phyloP scores from a whole-genome alignment of 2,888 invertebrate species.

The Acanthopleura granulata region DNA sequence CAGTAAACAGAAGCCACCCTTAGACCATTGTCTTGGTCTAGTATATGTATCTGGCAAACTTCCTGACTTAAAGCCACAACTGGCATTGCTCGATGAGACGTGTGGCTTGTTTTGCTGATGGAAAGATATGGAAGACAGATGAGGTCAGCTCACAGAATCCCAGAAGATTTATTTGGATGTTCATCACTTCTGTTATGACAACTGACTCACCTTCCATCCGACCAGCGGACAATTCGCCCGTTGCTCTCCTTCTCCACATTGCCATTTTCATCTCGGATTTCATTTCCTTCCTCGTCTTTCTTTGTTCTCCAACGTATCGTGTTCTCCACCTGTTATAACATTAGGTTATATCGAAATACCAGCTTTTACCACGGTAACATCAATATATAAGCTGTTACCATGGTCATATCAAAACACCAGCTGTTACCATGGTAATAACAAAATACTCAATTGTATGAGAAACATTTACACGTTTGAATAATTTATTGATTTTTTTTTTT shows the following conservation, averaged over 20 bases:
- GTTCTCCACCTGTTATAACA: slow-evolving; percentile 85
- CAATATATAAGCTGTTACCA: background rate
- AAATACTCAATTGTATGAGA: background rate
- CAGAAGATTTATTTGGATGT: too few relatives aligned
- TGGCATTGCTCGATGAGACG: too few relatives aligned
- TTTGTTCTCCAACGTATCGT: slow-evolving; percentile 94
- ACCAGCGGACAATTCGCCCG: slow-evolving; percentile 95
- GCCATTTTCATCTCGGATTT: slow-evolving; percentile 75
- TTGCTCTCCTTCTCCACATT: slow-evolving; percentile 91
- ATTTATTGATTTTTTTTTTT: background rate
- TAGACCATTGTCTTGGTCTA: too few relatives aligned
- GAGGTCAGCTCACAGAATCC: too few relatives aligned
- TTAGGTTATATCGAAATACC: background rate
- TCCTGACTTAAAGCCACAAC: too few relatives aligned
- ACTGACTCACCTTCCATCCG: slow-evolving; percentile 84
- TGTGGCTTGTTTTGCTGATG: too few relatives aligned
- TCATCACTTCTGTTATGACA: too few relatives aligned
- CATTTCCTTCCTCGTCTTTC: slow-evolving; percentile 75
- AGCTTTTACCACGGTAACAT: background rate
- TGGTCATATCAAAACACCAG: background rate
- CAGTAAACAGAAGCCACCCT: too few relatives aligned
- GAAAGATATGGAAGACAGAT: too few relatives aligned
- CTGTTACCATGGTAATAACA: too few relatives aligned
- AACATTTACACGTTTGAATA: background rate
- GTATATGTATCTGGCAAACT: too few relatives aligned